Evolutionary conservation across 2,797 vertebrate species (phyloP).

Genomic region (Tinamus major): DNA sequence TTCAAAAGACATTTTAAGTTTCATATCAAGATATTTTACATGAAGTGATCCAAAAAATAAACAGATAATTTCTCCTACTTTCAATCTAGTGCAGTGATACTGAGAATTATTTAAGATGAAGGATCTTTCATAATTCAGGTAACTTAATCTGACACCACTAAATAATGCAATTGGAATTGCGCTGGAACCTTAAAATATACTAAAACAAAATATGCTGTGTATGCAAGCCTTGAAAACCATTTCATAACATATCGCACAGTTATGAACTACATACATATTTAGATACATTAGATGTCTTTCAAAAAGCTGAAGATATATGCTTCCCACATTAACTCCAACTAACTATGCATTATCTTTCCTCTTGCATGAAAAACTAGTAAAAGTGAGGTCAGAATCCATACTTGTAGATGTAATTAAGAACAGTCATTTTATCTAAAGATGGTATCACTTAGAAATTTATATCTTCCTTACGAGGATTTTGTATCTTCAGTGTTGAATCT

Average conservation of each 20-base stretch:
- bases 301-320: not conserved
- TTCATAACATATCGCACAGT: constrained; percentile 6
- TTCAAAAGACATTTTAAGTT: constrained; percentile 51
- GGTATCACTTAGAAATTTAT: not conserved
- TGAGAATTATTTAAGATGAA: constrained; percentile 84
- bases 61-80: constrained; percentile 53
- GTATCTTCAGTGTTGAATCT: constrained; percentile 96
- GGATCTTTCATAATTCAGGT: constrained; percentile 78
- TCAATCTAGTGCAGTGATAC: constrained; percentile 72
- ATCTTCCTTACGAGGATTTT: constrained; percentile 94
- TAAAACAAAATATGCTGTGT: constrained; percentile 81
- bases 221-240: constrained; percentile 42
- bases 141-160: constrained; percentile 86
- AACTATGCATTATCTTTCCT: not conserved
- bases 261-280: not conserved
- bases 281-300: not conserved
- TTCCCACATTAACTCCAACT: not conserved
- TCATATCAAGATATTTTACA: constrained; percentile 10
- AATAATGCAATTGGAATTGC: constrained; percentile 86
- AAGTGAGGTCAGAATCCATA: not conserved
- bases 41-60: constrained; percentile 73
- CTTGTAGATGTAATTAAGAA: not conserved
- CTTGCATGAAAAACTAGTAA: not conserved
- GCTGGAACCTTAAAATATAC: constrained; percentile 82
- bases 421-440: not conserved